A percentile compares a stretch with the other conserved stretches of the same genome.
Conservation (phyloP, 2,888 invertebrate genomes). For the Brenthis hecate region DNA sequence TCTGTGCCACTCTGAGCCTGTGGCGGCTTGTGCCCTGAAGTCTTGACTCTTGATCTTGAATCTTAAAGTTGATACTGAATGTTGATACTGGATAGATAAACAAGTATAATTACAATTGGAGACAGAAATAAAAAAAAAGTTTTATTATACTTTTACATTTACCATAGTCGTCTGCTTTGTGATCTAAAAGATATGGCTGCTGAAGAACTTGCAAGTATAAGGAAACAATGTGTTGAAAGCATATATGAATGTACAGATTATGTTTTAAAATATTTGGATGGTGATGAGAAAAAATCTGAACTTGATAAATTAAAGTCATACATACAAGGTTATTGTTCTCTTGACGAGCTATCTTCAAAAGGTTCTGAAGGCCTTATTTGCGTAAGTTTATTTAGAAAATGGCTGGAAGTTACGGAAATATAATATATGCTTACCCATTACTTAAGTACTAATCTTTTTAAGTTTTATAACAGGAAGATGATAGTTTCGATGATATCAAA, state of each 20-base stretch:
- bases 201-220: conserved; percentile 59
- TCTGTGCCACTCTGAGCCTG: too few species aligned
- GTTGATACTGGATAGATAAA: too few species aligned
- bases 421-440: too few species aligned
- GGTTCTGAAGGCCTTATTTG: conserved; percentile 62
- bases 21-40: too few species aligned
- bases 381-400: conserved; percentile 31
- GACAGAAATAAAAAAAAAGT: too few species aligned
- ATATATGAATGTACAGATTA: conserved; percentile 68
- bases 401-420: too few species aligned
- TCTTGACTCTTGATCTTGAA: too few species aligned
- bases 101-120: too few species aligned
- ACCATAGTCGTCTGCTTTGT: too few species aligned
- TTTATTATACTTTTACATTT: too few species aligned
- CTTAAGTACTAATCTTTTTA: neutral
- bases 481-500: neutral
- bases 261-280: conserved; percentile 65
- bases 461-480: neutral
- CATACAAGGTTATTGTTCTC: conserved; percentile 62
- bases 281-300: conserved; percentile 58
- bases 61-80: too few species aligned
- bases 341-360: conserved; percentile 64
- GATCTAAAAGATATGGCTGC: conserved; percentile 40
- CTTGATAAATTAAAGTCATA: conserved; percentile 57
- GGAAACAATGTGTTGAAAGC: conserved; percentile 68